These are phyloP conservation scores for Drosophila engyochracea DNA, from an alignment of 2,888 invertebrate genomes.

Conservation along the genomic window DNA sequence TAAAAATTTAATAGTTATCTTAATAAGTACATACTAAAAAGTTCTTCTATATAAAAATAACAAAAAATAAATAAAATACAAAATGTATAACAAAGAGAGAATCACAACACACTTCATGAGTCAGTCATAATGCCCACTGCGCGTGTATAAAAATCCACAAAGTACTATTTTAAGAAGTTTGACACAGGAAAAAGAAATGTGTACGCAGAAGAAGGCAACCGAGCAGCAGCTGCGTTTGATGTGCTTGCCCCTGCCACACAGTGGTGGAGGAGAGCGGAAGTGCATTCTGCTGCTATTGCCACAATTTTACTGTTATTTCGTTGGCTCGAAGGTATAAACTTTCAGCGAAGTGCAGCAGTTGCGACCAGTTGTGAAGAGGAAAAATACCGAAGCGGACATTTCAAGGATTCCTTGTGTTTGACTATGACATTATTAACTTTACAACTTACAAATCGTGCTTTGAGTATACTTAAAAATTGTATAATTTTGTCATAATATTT, in stretches of 20 bases:
- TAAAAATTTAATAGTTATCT: background rate
- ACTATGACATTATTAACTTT: conserved; percentile 34
- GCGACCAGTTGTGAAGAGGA: background rate
- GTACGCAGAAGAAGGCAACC: conserved; percentile 29
- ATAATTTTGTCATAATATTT: background rate
- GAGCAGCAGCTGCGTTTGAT: conserved; percentile 69
- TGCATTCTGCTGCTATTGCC: conserved; percentile 49
- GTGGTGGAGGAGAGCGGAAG: conserved; percentile 19
- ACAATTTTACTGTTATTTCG: conserved; percentile 41
- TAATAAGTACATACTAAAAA: background rate
- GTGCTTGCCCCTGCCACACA: conserved; percentile 28
- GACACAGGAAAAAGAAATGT: conserved; percentile 4
- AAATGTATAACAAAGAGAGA: background rate
- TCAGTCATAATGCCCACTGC: background rate
- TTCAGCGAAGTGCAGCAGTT: conserved; percentile 43
- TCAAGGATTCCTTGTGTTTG: conserved; percentile 24
- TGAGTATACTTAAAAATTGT: conserved; percentile 6
- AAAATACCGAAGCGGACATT: conserved; percentile 14
- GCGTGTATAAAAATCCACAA: conserved; percentile 13
- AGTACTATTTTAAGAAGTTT: conserved; percentile 28
- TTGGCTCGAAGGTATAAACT: conserved; percentile 38
- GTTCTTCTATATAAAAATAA: background rate
- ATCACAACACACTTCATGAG: background rate
- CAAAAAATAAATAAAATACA: background rate
- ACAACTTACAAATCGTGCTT: background rate